Evolutionary conservation across 2,797 vertebrate species (phyloP), one percentile per base, ranked within the genome.

Genomic region (Parauchenoglanis punctatus): DNA sequence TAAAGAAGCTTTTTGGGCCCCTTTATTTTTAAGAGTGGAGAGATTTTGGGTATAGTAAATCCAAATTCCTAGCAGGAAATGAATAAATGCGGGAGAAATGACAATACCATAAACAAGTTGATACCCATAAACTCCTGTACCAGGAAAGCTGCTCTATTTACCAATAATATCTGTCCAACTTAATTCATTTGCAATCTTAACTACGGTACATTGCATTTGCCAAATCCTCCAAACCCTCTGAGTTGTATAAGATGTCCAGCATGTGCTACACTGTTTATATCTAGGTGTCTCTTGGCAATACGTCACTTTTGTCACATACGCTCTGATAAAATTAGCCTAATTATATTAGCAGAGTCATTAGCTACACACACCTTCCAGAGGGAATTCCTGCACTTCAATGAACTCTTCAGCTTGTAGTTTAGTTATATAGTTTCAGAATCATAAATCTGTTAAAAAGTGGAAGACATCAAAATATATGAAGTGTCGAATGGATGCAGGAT

Each of bases 261-360:
- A 81, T 81, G 31, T 58, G 77, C 77, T 59, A 35, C 28, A 35
- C 52, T 56, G 31, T 61, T 44, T 80, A 80, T 80, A 77, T 59
- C 54, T 59, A 80, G 10, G 54, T 59, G 56, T 80, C 54, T 40
- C 28, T 44, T 80, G 56, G 10, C 54, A 78, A 20, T 78, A 54
- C 28, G 28, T 35, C 52, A 59, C 31, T 81, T 80, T 61, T 81
- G 56, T 84, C 75, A 84, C 52, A 81, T 75, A 54, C 78, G 68
- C 59, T 76, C 81, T 72, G 56, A 86, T 81, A 46, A 90, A 56
- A 84, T 68, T 58, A 76, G 40, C 52, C 28, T 87, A 54, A 78
- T 83, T 56, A 70, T 46, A 87, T 86, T 52, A 76, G 52, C 54
- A 63, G 75, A 81, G 40, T 84, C 61, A 90, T 90, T 90, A 87